Evolutionary conservation across 2,797 vertebrate species (phyloP).

Genomic region (Etheostoma perlongum): DNA sequence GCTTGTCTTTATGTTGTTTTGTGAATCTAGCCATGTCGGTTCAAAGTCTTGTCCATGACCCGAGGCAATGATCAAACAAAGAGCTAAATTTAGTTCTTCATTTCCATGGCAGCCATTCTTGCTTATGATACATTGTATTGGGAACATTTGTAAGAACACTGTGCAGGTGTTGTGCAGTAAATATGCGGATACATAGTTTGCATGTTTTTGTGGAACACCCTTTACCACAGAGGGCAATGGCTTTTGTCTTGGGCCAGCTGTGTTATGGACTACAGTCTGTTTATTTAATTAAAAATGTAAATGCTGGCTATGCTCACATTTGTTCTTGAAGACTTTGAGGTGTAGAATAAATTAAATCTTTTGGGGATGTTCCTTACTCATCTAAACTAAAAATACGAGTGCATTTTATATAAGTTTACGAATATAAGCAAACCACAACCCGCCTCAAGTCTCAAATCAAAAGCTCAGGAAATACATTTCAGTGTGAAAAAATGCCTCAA

Average conservation of each 20-base stretch:
- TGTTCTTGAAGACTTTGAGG: constrained; percentile 35
- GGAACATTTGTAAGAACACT: constrained; percentile 5
- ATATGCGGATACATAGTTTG: constrained; percentile 49
- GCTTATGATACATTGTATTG: constrained; percentile 15
- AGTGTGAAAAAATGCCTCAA: constrained; percentile 37
- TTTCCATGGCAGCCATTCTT: constrained; percentile 42
- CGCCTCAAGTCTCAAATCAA: constrained; percentile 50
- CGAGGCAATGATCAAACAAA: constrained; percentile 55
- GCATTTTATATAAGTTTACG: constrained; percentile 45
- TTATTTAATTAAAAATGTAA: constrained; percentile 11
- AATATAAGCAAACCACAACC: constrained; percentile 43
- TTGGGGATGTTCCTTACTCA: constrained; percentile 32
- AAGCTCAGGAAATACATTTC: constrained; percentile 51
- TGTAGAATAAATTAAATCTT: constrained; percentile 30
- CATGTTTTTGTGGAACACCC: constrained; percentile 54
- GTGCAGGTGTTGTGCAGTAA: constrained; percentile 51
- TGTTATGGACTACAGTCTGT: constrained; percentile 48
- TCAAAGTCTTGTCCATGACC: constrained; percentile 62
- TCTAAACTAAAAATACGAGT: constrained; percentile 26
- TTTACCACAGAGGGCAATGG: constrained; percentile 41
- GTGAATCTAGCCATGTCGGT: constrained; percentile 45
- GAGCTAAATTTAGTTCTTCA: constrained; percentile 54
- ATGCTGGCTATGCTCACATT: constrained; percentile 38
- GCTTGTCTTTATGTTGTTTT: constrained; percentile 54
- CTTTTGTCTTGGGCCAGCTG: constrained; percentile 52